Evolutionary conservation across 30 jellyfish, hydroid and myxozoan genomes (phyloP), one percentile per base, ranked within the genome.

Genomic region (Turritopsis dohrnii): DNA sequence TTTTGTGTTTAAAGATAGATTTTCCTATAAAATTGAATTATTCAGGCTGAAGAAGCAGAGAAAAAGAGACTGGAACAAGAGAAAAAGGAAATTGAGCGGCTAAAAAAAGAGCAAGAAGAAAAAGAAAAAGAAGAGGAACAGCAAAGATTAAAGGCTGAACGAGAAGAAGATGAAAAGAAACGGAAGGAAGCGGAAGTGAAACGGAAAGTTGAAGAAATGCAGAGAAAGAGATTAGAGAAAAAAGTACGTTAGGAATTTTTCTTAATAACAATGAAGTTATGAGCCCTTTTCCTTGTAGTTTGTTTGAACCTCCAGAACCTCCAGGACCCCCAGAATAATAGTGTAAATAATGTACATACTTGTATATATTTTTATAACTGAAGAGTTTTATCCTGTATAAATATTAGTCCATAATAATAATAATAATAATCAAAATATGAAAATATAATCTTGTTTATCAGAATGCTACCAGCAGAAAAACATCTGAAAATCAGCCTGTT

Each of bases 121-220:
- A 84, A 76, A 30, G 76, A 81, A 65, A 72, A 66, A 31, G 27
- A 77, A 54, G 87, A 72, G 30, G 86, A 53, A 29, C 20, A 29
- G 71, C 22, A 65, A 72, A 66, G 53, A 75, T 24, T 71, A 60
- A 18, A 74, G 30, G 79, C 26, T 29, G 75, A 79, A 72, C 65
- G 72, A 65, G 69, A 83, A 79, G 81, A 73, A 71, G 88, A 87
- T 54, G 87, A 75, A 80, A 79, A 74, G 75, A 53, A 87, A 53
- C 20, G 89, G 81, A 81, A 89, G 85, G 81, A 80, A 83, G 93
- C 60, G 21, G 97, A 93, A 25, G 88, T 88, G 9, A 86, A 80
- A 69, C 83, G 79, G 72, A 84, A 83, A 66, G 95, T 88, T 21
- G 98, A 93, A 76, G 98, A 88, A 69, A 88, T 93, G 96, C 95